A percentile compares a stretch with the other conserved stretches of the same genome.
Evolutionary conservation across 2,888 invertebrate genomes (phyloP).

Genomic region (Chydorus sphaericus): DNA sequence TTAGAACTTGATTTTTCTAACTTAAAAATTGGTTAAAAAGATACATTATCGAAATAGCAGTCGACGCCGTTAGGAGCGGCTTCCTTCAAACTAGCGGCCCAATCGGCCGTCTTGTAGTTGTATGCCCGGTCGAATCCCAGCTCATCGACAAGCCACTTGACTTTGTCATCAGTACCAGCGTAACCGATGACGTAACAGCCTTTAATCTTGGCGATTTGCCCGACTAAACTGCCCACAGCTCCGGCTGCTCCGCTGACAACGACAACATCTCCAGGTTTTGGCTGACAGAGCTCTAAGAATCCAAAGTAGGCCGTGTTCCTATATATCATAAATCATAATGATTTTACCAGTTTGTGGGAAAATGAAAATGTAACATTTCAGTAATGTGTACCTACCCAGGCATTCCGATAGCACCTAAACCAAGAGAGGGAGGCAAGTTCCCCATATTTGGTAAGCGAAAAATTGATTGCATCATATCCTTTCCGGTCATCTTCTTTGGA

Average conservation of each 20-base stretch:
- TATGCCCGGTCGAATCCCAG: constrained; percentile 50
- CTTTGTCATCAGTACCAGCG: constrained; percentile 53
- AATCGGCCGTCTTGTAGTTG: constrained; percentile 51
- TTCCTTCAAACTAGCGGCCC: constrained; percentile 39
- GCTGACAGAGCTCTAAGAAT: constrained; percentile 49
- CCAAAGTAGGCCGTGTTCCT: constrained; percentile 64
- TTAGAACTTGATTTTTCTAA: background rate
- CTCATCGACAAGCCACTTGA: constrained; percentile 46
- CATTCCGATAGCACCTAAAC: constrained; percentile 52
- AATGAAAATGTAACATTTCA: no score
- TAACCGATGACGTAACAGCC: constrained; percentile 52
- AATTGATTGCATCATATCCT: constrained; percentile 18
- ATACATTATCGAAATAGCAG: constrained; percentile 63
- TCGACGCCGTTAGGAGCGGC: constrained; percentile 54
- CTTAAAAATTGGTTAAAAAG: constrained; percentile 23
- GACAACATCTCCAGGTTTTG: constrained; percentile 54
- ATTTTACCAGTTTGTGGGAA: no score
- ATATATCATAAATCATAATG: no score
- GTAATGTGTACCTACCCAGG: no score
- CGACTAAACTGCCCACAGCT: constrained; percentile 60
- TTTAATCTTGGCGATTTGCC: constrained; percentile 60
- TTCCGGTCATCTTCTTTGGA: constrained; percentile 20
- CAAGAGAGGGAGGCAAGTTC: constrained; percentile 43
- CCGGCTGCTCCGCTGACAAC: constrained; percentile 60
- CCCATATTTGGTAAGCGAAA: constrained; percentile 39